Conservation (phyloP, 1,140 invertebrate species). For the Argopecten irradians region DNA sequence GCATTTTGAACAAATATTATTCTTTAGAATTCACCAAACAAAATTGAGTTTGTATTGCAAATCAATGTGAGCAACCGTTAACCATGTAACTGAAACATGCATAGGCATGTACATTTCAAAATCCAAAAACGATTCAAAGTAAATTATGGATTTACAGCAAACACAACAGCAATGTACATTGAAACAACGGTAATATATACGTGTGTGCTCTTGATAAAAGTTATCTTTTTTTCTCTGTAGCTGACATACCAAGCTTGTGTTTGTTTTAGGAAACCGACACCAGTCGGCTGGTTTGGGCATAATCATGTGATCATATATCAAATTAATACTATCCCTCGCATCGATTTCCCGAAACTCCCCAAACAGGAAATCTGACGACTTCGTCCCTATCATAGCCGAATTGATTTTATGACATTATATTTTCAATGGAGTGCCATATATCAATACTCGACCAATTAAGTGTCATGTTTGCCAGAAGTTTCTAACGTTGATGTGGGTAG, state of each 20-base stretch:
- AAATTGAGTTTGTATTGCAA: no score
- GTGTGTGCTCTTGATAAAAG: no score
- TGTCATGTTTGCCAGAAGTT: not conserved
- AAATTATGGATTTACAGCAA: no score
- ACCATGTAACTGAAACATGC: no score
- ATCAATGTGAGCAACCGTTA: no score
- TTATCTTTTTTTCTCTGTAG: not conserved
- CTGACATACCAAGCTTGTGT: not conserved
- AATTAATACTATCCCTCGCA: not conserved
- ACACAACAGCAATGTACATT: no score
- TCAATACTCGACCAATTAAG: slow-evolving; percentile 6
- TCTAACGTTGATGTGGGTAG: not conserved
- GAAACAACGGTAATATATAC: no score
- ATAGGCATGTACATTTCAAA: no score
- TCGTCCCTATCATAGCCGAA: not conserved
- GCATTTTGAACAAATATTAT: no score
- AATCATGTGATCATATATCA: slow-evolving; percentile 23
- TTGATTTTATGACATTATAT: not conserved
- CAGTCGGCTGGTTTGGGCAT: not conserved
- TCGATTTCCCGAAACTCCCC: not conserved
- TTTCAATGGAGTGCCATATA: not conserved
- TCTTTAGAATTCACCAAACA: no score
- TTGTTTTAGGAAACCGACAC: not conserved
- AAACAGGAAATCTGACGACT: not conserved
- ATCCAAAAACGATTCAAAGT: no score